phyloP scores from a whole-genome alignment of 1,140 invertebrate genomes.

The Lepidotrigona ventralis region DNA sequence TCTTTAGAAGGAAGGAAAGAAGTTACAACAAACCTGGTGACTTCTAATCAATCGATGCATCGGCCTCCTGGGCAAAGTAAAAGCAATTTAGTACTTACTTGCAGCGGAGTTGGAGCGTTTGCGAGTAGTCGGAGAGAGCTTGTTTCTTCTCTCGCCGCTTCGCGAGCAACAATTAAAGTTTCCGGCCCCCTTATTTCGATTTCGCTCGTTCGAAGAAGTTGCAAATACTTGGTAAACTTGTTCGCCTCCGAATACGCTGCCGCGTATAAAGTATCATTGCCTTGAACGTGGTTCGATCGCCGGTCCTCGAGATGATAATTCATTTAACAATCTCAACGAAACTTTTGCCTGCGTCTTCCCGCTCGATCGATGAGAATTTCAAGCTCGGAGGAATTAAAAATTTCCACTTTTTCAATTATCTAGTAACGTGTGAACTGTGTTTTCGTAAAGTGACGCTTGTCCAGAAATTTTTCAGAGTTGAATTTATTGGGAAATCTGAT shows the following conservation, averaged over 20 bases:
- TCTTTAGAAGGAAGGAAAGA: background rate
- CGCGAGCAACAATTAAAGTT: constrained; percentile 41
- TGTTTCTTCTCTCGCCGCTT: constrained; percentile 32
- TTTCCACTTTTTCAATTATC: too few species aligned
- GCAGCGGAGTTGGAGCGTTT: constrained; percentile 4
- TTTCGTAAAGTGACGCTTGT: too few species aligned
- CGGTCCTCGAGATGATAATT: background rate
- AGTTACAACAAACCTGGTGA: background rate
- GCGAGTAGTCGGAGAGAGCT: background rate
- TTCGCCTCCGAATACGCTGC: background rate
- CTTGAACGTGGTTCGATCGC: background rate
- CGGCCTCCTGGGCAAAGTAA: constrained; percentile 1
- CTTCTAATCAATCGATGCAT: constrained; percentile 54
- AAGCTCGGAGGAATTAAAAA: too few species aligned
- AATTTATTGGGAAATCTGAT: background rate
- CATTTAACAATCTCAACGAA: background rate
- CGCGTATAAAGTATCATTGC: background rate
- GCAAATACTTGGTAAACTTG: constrained; percentile 8
- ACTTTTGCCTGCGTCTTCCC: too few species aligned
- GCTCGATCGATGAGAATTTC: too few species aligned
- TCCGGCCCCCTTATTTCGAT: constrained; percentile 26
- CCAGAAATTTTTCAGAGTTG: background rate
- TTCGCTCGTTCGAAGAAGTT: constrained; percentile 26
- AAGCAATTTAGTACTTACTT: constrained; percentile 37
- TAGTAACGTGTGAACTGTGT: too few species aligned